These are phyloP conservation scores for Campoplex nolae DNA, from an alignment of 2,888 invertebrate species.

Conservation along the genomic window DNA sequence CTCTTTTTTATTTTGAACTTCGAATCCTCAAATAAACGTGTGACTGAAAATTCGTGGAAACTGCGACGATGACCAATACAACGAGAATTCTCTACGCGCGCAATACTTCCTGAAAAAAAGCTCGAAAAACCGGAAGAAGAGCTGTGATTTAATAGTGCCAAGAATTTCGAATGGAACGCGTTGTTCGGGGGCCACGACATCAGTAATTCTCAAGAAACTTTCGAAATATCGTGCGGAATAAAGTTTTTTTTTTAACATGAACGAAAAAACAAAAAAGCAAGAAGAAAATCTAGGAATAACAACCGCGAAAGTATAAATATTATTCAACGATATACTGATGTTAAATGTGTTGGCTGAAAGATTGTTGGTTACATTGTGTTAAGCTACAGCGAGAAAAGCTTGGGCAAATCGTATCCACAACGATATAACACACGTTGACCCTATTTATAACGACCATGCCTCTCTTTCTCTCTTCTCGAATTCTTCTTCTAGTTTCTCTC, in stretches of 20 bases:
- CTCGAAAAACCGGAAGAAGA: not conserved
- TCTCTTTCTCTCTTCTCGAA: constrained; percentile 2
- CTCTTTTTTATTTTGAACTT: not conserved
- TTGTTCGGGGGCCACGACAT: not conserved
- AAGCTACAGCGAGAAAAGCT: constrained; percentile 20
- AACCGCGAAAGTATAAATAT: not conserved
- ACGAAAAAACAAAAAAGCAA: not conserved
- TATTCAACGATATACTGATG: not conserved
- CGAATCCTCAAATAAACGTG: not conserved
- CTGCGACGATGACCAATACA: not conserved
- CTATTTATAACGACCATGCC: constrained; percentile 66
- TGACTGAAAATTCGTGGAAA: constrained; percentile 4
- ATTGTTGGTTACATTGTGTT: not conserved
- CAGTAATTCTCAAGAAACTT: not conserved
- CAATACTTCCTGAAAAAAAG: constrained; percentile 17
- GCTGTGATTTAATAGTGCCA: not conserved
- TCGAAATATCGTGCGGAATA: not conserved
- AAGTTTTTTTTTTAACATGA: not conserved
- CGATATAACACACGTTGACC: constrained; percentile 48
- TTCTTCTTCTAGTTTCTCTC: not conserved
- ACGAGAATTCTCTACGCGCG: not conserved
- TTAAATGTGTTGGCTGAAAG: not conserved
- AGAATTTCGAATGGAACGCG: not conserved
- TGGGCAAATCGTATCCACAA: constrained; percentile 42
- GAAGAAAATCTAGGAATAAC: constrained; percentile 15